These are phyloP conservation scores for Setophaga coronata DNA, from an alignment of 2,113 vertebrate species.

Conservation along the genomic window DNA sequence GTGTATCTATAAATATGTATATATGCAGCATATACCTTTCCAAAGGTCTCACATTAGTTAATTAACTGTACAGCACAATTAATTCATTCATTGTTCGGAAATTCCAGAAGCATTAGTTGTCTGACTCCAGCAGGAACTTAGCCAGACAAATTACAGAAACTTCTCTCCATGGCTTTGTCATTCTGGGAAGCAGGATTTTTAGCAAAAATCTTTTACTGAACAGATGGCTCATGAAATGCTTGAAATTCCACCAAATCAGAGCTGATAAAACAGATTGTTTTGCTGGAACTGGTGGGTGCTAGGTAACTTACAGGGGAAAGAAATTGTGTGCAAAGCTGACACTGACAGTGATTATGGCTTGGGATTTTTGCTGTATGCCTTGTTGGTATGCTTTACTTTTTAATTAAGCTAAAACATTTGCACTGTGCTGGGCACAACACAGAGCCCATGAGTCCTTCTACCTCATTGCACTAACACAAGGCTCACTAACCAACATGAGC, in stretches of 20 bases:
- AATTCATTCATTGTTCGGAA: slow-evolving; percentile 18
- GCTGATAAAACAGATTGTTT: not conserved
- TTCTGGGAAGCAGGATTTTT: not conserved
- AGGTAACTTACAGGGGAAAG: not conserved
- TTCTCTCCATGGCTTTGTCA: not conserved
- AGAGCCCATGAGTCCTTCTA: not conserved
- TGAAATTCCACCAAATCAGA: not conserved
- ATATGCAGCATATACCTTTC: not conserved
- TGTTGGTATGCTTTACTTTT: not conserved
- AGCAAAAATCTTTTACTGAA: not conserved
- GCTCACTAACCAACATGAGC: not conserved
- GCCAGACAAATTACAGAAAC: not conserved
- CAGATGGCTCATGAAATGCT: slow-evolving; percentile 28
- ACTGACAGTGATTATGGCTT: not conserved
- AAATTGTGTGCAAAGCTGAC: not conserved
- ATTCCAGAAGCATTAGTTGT: slow-evolving; percentile 13
- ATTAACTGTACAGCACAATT: not conserved
- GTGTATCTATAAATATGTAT: not conserved
- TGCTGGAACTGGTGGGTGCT: not conserved
- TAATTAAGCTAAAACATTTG: not conserved
- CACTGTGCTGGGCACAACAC: not conserved
- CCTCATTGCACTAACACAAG: not conserved
- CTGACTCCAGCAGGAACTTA: not conserved
- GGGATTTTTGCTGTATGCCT: not conserved
- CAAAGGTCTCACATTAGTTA: not conserved